Conservation (phyloP, 2,113 vertebrate species). For the Pluvianellus socialis region DNA sequence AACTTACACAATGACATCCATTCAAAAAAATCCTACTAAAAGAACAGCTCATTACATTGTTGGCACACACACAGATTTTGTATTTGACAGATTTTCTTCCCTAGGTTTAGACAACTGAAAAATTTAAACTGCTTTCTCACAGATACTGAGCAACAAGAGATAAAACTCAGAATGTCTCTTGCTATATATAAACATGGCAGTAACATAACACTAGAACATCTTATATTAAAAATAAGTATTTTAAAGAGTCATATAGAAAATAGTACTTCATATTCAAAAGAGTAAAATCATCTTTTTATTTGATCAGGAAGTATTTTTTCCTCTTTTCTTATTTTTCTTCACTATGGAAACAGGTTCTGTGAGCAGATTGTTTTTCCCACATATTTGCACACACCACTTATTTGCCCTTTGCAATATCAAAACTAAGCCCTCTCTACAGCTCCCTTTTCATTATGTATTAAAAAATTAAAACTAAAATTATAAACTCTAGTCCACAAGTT, state of each 20-base stretch:
- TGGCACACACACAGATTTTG: background rate
- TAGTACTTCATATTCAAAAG: background rate
- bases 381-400: background rate
- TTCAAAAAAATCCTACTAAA: background rate
- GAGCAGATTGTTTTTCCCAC: background rate
- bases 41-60: background rate
- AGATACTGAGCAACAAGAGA: background rate
- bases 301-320: background rate
- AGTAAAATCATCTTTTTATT: background rate
- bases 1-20: background rate
- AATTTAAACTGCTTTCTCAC: background rate
- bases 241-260: background rate
- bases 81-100: background rate
- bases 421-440: background rate
- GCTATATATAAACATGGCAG: background rate
- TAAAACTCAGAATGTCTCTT: background rate
- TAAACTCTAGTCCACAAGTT: background rate
- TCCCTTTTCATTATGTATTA: background rate
- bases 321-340: background rate
- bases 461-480: slow-evolving; percentile 22
- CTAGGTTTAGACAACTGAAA: background rate
- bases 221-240: background rate
- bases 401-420: background rate
- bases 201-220: background rate
- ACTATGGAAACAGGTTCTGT: background rate